phyloP scores from a whole-genome alignment of 2,888 invertebrate genomes.

The Dryadula phaetusa region DNA sequence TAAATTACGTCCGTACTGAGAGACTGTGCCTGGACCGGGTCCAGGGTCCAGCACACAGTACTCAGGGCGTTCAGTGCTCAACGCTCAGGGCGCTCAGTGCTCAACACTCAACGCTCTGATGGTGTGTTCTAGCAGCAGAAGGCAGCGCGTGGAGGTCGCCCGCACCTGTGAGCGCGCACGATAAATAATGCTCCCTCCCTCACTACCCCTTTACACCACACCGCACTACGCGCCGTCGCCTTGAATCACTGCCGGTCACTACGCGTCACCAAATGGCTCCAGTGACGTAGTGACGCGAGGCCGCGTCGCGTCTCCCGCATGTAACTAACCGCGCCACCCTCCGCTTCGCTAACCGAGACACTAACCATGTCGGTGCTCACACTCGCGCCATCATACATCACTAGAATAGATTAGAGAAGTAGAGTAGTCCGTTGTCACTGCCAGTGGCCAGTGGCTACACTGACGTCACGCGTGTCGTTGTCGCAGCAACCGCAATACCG shows the following conservation, averaged over 20 bases:
- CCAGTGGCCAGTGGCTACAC: not conserved
- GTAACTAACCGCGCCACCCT: not conserved
- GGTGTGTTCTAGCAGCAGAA: conserved; percentile 55
- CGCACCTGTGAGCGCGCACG: conserved; percentile 77
- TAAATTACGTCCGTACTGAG: too few relatives aligned
- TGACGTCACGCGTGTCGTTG: conserved; percentile 35
- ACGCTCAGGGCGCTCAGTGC: conserved; percentile 16
- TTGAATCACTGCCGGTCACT: too few relatives aligned
- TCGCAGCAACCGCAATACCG: conserved; percentile 88
- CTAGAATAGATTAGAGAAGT: too few relatives aligned
- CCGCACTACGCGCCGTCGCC: too few relatives aligned
- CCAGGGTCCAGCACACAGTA: not conserved
- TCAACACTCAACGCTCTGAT: not conserved
- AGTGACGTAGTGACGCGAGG: too few relatives aligned
- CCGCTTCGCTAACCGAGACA: not conserved
- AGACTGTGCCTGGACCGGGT: too few relatives aligned
- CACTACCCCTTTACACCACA: too few relatives aligned
- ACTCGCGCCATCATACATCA: too few relatives aligned
- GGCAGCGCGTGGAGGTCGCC: conserved; percentile 87
- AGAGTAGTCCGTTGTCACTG: conserved; percentile 4
- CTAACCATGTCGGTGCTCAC: too few relatives aligned
- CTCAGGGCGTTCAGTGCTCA: conserved; percentile 4
- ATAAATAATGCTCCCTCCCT: conserved; percentile 50
- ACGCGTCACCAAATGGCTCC: too few relatives aligned
- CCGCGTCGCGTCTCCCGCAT: not conserved